Evolutionary conservation across 2,888 invertebrate genomes (phyloP), one percentile per base, ranked within the genome.

Genomic region (Pycnomerus fuliginosus): DNA sequence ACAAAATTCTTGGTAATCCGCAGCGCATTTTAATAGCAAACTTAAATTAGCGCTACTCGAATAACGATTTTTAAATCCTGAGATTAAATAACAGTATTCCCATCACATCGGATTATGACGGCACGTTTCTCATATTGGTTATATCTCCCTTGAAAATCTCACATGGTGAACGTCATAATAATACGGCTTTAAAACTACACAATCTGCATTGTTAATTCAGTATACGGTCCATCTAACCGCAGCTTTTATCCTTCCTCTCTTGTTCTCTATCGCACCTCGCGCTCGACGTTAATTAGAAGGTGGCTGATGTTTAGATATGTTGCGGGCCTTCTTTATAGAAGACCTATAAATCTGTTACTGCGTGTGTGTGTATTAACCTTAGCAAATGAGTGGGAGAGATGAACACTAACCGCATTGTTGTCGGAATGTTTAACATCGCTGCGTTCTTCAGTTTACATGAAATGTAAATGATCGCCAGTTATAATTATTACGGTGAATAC

Each of bases 341-440:
- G 37, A 20, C 5, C 5, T 5, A 42, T 42, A 42, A 47, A 42
- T 42, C 47, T 27, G 39, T 40, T 35, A 31, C 30, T 45, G 23
- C 25, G 23, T 16, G 35, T 25, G 31, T 36, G 43, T 32, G 23
- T 28, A 36, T 30, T 42, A 15, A 28, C 42, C 28, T 35, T 36
- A 13, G 36, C 31, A 31, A 36, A 31, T 31, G 30, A 35, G 41
- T 37, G 46, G 37, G 42, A 41, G 40, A 33, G 5, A 17, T 10
- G 12, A 20, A 38, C 29, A 13, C 11, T 14, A 38, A 42, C 33
- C 42, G 38, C 47, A 5, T 5, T 8, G 42, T 47, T 47, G 47
- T 47, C 42, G 47, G 42, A 47, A 47, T 47, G 47, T 47, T 47
- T 37, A 41, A 37, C n/a, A n/a, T n/a, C n/a, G 37, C 42, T 47